A percentile compares a stretch with the other conserved stretches of the same genome.
phyloP scores from a whole-genome alignment of 2,797 vertebrate species.

The Pteronotus mesoamericanus region DNA sequence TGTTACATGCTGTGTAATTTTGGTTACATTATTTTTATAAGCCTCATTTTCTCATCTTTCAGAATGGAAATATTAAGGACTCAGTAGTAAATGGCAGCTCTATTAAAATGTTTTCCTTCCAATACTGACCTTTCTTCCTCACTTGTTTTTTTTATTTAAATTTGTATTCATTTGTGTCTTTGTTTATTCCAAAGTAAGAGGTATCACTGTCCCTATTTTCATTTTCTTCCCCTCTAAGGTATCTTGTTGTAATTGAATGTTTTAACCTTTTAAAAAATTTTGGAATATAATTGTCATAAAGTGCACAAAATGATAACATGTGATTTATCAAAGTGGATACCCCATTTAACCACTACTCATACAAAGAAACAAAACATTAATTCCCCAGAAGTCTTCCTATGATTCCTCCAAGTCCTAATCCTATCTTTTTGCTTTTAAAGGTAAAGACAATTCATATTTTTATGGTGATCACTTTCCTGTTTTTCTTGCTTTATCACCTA shows the following conservation, averaged over 20 bases:
- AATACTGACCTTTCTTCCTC: background rate
- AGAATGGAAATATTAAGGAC: background rate
- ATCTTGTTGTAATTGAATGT: background rate
- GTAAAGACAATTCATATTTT: background rate
- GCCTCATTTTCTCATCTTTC: background rate
- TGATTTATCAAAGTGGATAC: background rate
- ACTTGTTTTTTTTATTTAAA: background rate
- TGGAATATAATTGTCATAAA: background rate
- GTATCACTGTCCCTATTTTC: background rate
- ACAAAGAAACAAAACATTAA: background rate
- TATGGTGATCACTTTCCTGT: background rate
- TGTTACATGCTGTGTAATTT: background rate
- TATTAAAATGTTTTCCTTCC: background rate
- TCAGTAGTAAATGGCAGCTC: background rate
- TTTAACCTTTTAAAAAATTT: background rate
- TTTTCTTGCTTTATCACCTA: constrained; percentile 2
- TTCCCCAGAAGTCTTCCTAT: background rate
- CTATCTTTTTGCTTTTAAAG: background rate
- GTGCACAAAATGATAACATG: background rate
- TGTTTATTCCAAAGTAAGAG: background rate
- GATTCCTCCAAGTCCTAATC: background rate
- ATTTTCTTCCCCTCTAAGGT: background rate
- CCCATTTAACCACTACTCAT: background rate
- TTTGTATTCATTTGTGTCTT: background rate
- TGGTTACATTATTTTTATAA: background rate